phyloP scores from a whole-genome alignment of 2,797 vertebrate genomes.

The Eupleurogrammus muticus region DNA sequence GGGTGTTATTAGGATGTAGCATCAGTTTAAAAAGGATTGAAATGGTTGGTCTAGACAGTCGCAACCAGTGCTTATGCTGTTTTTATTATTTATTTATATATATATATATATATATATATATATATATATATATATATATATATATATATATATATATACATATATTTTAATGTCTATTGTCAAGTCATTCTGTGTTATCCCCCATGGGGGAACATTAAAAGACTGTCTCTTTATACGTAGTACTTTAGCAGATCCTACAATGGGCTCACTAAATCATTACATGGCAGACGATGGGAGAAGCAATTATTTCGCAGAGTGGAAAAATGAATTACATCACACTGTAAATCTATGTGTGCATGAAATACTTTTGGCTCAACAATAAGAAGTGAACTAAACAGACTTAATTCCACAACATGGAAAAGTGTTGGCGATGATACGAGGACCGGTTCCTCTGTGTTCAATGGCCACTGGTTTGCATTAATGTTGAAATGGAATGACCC shows the following conservation, averaged over 20 bases:
- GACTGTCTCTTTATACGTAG: slow-evolving; percentile 9
- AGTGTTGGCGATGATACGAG: not conserved
- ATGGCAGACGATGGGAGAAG: slow-evolving; percentile 51
- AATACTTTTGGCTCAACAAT: slow-evolving; percentile 7
- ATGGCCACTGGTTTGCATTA: not conserved
- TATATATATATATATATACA: too few species aligned
- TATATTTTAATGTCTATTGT: slow-evolving; percentile 19
- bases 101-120: too few species aligned
- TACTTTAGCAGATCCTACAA: slow-evolving; percentile 42
- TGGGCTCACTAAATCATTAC: slow-evolving; percentile 46
- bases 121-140: too few species aligned
- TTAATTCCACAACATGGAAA: slow-evolving; percentile 1
- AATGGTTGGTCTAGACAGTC: slow-evolving; percentile 24
- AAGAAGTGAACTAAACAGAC: slow-evolving; percentile 9
- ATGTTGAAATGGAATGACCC: not conserved
- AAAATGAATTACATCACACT: slow-evolving; percentile 35
- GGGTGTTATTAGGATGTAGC: slow-evolving; percentile 10
- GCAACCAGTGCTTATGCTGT: slow-evolving; percentile 25
- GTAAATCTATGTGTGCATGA: slow-evolving; percentile 19
- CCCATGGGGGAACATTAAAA: slow-evolving; percentile 12
- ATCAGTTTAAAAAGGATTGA: slow-evolving; percentile 17
- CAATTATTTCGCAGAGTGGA: slow-evolving; percentile 33
- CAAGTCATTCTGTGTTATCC: slow-evolving; percentile 18
- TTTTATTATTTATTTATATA: too few species aligned
- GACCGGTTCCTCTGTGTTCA: not conserved